Percentiles rank a stretch among this genome's conserved stretches.
Conservation (phyloP, 2,888 invertebrate genomes). For the Lypha dubia region DNA sequence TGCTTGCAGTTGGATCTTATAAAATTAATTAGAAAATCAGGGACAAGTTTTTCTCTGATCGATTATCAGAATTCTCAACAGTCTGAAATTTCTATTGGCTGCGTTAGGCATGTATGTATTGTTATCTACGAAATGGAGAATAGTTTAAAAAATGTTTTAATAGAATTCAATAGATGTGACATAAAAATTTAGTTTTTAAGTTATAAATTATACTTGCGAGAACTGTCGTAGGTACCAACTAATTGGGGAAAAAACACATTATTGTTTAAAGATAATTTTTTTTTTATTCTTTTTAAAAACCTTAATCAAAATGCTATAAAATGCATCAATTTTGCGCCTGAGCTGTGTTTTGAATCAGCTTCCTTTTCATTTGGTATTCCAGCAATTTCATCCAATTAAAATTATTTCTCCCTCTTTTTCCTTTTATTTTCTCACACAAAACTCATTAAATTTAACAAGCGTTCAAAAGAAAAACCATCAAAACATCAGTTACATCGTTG, state of each 20-base stretch:
- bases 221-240: too few relatives aligned
- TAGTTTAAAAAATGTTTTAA: neutral
- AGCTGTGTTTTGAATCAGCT: neutral
- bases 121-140: neutral
- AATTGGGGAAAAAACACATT: too few relatives aligned
- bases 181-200: neutral
- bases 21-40: too few relatives aligned
- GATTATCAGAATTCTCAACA: too few relatives aligned
- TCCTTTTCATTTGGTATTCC: neutral
- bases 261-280: neutral
- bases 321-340: neutral
- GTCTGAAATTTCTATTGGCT: too few relatives aligned
- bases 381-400: neutral
- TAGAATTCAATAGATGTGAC: too few relatives aligned
- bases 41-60: too few relatives aligned
- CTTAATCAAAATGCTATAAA: too few relatives aligned
- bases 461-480: neutral
- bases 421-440: neutral
- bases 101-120: neutral
- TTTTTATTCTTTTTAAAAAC: neutral
- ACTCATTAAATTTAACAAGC: constrained; percentile 39
- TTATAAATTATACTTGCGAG: neutral
- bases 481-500: constrained; percentile 8
- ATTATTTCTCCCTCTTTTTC: too few relatives aligned
- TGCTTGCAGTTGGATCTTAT: too few relatives aligned